Evolutionary conservation across 1,140 invertebrate genomes (phyloP), one percentile per base, ranked within the genome.

Genomic region (Drosophila paulistorum): DNA sequence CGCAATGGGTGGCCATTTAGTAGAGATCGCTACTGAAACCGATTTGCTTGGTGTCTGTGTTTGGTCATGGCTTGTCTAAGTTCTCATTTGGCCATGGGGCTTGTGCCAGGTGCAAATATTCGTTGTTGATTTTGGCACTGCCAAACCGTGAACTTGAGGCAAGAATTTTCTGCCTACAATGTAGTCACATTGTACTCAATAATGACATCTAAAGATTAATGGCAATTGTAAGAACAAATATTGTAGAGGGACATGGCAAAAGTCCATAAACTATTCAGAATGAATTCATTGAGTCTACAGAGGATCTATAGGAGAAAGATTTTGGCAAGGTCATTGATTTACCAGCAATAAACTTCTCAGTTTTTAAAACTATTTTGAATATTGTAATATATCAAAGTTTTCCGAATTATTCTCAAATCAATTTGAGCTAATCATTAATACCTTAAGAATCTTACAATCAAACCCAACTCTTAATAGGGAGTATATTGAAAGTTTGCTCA

Each of bases 1-100:
- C 84, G 13, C 81, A 7, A 33, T 89, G 84, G 84, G 84, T 89
- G 84, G 84, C 76, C 77, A 14, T 30, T 33, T 62, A 39, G 33
- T 39, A 39, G 37, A 59, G 57, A 62, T 30, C 35, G 60, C 14
- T 41, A 20, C 37, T 13, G 11, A 33, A 30, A 13, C 33, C 7
- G 3, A 10, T 11, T 30, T 23, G 20, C 13, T 55, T 55, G 51
- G 11, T 39, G 11, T 39, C 7, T 37, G 30, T 59, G 55, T 37
- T 14, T 59, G 14, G 17, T 10, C 48, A 33, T 65, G 23, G 26
- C 45, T 9, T 48, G 9, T 51, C 45, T 39, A 17, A 39, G 57
- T 23, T 51, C 20, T 51, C 17, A 48, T 42, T 17, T 57, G 30
- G 17, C 9, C 39, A n/a, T 20, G 64, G 23, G 14, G 58, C 39